Evolutionary conservation across 2,888 invertebrate species (phyloP).

Genomic region (Leptinotarsa haldemani): DNA sequence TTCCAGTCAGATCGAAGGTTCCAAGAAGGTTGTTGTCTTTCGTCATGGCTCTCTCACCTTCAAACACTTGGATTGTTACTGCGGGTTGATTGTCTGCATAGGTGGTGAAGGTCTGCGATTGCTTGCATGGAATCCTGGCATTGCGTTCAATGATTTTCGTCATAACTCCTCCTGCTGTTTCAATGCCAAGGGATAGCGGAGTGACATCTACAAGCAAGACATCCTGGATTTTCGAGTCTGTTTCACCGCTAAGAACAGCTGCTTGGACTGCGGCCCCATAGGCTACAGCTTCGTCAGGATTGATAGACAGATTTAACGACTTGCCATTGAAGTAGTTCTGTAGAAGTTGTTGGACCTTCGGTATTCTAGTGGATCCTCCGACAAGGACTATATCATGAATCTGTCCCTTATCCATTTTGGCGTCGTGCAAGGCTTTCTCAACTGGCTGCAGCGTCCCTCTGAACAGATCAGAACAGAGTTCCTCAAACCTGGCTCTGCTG

Average conservation of each 20-base stretch:
- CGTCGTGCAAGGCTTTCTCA: constrained; percentile 78
- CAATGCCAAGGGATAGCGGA: constrained; percentile 78
- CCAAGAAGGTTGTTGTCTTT: constrained; percentile 64
- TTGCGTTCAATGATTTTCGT: constrained; percentile 71
- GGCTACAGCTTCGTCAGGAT: too few relatives aligned
- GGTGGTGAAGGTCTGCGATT: constrained; percentile 43
- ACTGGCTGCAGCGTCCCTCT: constrained; percentile 66
- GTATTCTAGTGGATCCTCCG: constrained; percentile 84
- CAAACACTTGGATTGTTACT: too few relatives aligned
- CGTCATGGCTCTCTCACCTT: constrained; percentile 81
- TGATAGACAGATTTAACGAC: too few relatives aligned
- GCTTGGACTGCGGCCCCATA: constrained; percentile 62
- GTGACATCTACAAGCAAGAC: constrained; percentile 77
- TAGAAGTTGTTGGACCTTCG: constrained; percentile 80
- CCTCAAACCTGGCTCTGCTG: constrained; percentile 76
- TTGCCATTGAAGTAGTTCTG: constrained; percentile 80
- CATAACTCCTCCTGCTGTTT: constrained; percentile 86
- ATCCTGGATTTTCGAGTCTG: constrained; percentile 80
- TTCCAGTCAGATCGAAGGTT: constrained; percentile 75
- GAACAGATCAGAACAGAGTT: constrained; percentile 69
- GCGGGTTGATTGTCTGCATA: too few relatives aligned
- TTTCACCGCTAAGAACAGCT: constrained; percentile 61
- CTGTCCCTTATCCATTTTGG: constrained; percentile 78
- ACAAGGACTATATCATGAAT: constrained; percentile 85
- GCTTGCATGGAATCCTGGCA: constrained; percentile 69